Evolutionary conservation across 2,888 invertebrate species (phyloP), one percentile per base, ranked within the genome.

Genomic region (Bursaphelenchus okinawaensis): DNA sequence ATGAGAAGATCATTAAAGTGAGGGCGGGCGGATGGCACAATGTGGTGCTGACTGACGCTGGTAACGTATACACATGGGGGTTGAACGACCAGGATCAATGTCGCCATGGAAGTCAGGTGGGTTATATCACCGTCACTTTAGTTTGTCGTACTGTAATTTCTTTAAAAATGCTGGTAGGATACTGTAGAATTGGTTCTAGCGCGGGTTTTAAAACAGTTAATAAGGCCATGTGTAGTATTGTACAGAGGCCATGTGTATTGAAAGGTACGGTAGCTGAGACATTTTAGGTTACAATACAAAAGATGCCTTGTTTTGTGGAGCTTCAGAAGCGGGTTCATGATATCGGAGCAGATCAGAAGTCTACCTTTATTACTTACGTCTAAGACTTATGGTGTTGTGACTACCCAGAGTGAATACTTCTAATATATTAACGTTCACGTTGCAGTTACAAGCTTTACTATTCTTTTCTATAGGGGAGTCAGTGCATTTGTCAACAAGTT

Each of bases 21-120:
- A 86, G 87, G 0, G 88, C 88, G 79, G 88, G 88, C 19, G 86
- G 86, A 73, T 86, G 87, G 79, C 88, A 88, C 79, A 87, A 87
- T 1, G 73, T 88, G 70, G 87, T 86, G 26, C 81, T 88, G 0
- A 87, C 87, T 3, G 78, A 79, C 22, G 86, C 86, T 31, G 88
- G 88, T 64, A 87, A 88, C 83, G 85, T 88, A 12, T 87, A 84
- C 76, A 86, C 87, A 1, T 88, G 87, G 87, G 88, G 88, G 7
- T 87, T 87, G 78, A 88, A 88, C 74, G 86, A 86, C 73, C 86
- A 85, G 73, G 87, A 87, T 1, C 87, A 88, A 83, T 85, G 87
- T 4, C 60, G 65, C 20, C 23, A 2, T 26, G 56, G 27, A 26
- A n/a, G n/a, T n/a, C n/a, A n/a, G n/a, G n/a, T n/a, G n/a, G n/a